Percentiles rank a stretch among this genome's conserved stretches.
Conservation (phyloP, 1,140 invertebrate species). For the Agrilus planipennis region DNA sequence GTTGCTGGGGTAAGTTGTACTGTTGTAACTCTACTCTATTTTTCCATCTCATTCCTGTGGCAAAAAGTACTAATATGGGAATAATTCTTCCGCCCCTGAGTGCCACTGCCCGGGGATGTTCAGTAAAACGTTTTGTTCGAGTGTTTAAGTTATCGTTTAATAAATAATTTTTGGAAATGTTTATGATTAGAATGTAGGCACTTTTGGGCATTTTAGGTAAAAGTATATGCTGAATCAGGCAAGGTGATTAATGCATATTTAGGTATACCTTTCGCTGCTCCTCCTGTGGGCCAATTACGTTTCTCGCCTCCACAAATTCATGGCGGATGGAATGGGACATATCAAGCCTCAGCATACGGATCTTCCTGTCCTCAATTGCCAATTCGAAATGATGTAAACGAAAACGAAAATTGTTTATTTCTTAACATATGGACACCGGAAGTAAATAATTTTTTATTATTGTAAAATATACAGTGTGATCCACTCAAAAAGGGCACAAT, state of each 20-base stretch:
- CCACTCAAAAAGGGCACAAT: no score
- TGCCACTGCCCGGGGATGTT: no score
- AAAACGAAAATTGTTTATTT: constrained; percentile 24
- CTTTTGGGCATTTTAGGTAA: constrained; percentile 9
- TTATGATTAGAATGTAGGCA: no score
- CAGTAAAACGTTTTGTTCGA: no score
- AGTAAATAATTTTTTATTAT: not conserved
- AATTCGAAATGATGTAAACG: constrained; percentile 1
- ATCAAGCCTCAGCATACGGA: constrained; percentile 11
- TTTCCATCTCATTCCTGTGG: not conserved
- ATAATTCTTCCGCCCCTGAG: no score
- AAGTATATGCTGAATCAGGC: constrained; percentile 12
- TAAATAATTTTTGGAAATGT: no score
- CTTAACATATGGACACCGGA: constrained; percentile 20
- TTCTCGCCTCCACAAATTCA: constrained; percentile 21
- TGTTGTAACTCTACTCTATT: not conserved
- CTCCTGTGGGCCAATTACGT: constrained; percentile 18
- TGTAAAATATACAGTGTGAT: not conserved
- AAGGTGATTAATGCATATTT: constrained; percentile 10
- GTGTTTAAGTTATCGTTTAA: no score
- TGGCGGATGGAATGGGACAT: constrained; percentile 21
- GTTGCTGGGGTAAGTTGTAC: constrained; percentile 14
- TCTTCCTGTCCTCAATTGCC: constrained; percentile 21
- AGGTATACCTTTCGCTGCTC: constrained; percentile 23
- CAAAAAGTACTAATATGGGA: no score